Conservation (phyloP, 2,888 invertebrate genomes). For the Mayetiola destructor region DNA sequence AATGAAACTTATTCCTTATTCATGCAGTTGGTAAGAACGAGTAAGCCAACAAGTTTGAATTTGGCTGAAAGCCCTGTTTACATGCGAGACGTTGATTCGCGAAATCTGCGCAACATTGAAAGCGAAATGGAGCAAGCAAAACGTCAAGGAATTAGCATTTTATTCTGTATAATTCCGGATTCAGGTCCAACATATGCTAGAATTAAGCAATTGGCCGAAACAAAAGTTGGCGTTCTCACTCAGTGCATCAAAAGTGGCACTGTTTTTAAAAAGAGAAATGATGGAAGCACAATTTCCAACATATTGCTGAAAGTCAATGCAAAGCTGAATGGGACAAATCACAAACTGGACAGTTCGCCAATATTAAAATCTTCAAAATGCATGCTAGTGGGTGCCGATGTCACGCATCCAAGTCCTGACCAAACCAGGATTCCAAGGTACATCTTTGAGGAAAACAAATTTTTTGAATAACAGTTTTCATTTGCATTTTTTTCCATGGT, state of each 20-base stretch:
- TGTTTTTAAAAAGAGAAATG: slow-evolving; percentile 32
- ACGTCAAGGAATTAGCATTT: background rate
- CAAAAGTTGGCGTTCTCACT: slow-evolving; percentile 53
- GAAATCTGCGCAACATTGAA: background rate
- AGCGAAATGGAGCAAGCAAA: background rate
- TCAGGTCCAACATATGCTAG: background rate
- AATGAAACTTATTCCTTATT: background rate
- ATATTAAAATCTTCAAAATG: slow-evolving; percentile 17
- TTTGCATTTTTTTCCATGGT: background rate
- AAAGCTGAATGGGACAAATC: slow-evolving; percentile 73
- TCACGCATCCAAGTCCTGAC: slow-evolving; percentile 80
- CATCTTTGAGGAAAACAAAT: background rate
- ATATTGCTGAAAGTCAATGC: slow-evolving; percentile 69
- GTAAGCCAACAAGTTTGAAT: background rate
- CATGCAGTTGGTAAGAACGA: background rate
- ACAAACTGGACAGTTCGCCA: slow-evolving; percentile 32
- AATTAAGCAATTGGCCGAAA: slow-evolving; percentile 50
- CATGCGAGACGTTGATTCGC: background rate
- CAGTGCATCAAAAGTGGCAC: slow-evolving; percentile 53
- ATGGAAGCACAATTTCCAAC: slow-evolving; percentile 48
- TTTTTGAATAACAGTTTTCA: background rate
- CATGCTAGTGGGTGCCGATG: slow-evolving; percentile 75
- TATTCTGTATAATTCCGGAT: slow-evolving; percentile 8
- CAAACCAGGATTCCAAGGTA: slow-evolving; percentile 30
- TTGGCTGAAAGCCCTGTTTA: background rate